Evolutionary conservation across 2,113 vertebrate species (phyloP), one percentile per base, ranked within the genome.

Genomic region (Scartelaos histophorus): DNA sequence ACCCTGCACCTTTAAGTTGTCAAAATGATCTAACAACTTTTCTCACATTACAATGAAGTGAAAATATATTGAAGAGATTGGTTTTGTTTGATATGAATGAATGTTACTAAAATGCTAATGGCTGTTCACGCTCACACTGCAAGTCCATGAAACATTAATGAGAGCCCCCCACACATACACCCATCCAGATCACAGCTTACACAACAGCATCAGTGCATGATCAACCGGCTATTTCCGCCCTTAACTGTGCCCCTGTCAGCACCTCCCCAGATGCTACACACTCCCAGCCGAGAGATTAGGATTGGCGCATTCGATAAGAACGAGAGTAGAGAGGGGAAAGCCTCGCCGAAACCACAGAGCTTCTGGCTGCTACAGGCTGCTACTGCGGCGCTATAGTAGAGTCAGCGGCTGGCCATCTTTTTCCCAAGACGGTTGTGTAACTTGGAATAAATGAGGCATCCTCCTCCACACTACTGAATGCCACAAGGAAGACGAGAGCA

Each of bases 401-500:
- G 81, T 85, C 84, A 73, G 75, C 0, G 75, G 85, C 76, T 81
- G 80, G 84, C 86, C 87, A 85, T 82, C 87, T 80, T 81, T 86
- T 64, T 89, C 83, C 87, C 87, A 86, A 88, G 86, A 87, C 84
- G 82, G 84, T 93, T 93, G 88, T 90, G 81, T 92, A 92, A 92
- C 90, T 87, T 88, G 72, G 83, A 84, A 88, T 90, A 86, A 86
- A 90, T 85, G 75, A 90, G 86, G 81, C 76, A 89, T 81, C 92
- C 90, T 89, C 90, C 92, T 92, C 90, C 88, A 89, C 89, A 88
- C 78, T 74, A 68, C 72, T 66, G 74, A 73, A 81, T 70, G 80
- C 82, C 83, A 82, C 70, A 72, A 76, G 85, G 73, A 83, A 79
- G 51, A 79, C 54, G 53, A 70, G 38, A 78, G 87, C 86, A 89